Percentiles rank a stretch among this genome's conserved stretches.
Conservation (phyloP, 2,888 invertebrate species). For the Iselma pallidipennis region DNA sequence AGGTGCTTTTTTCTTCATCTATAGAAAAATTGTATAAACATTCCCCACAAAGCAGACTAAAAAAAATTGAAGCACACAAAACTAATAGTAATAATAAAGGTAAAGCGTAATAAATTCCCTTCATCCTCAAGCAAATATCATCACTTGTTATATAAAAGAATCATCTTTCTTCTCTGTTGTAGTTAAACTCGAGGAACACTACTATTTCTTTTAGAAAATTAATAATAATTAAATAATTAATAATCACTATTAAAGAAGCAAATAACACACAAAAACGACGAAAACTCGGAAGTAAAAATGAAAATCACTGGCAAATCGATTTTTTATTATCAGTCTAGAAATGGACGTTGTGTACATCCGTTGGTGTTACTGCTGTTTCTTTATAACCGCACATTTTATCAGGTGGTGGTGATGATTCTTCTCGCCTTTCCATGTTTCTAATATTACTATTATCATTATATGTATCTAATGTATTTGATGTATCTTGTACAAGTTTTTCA, state of each 20-base stretch:
- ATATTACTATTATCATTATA: conserved; percentile 24
- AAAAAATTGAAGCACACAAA: background rate
- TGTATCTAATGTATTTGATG: conserved; percentile 20
- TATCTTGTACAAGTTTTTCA: conserved; percentile 73
- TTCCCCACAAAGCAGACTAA: background rate
- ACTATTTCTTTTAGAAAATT: background rate
- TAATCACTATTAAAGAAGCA: background rate
- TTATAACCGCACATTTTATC: conserved; percentile 64
- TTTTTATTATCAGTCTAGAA: conserved; percentile 58
- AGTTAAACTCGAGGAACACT: background rate
- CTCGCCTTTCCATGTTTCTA: conserved; percentile 36
- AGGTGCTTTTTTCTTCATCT: background rate
- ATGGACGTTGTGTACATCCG: conserved; percentile 83
- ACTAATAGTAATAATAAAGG: background rate
- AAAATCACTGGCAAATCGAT: conserved; percentile 12
- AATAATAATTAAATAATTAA: background rate
- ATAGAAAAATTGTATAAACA: background rate
- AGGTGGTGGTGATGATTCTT: conserved; percentile 49
- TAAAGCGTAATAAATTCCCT: background rate
- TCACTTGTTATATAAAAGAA: background rate
- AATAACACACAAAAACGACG: background rate
- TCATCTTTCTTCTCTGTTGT: background rate
- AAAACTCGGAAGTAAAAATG: no score
- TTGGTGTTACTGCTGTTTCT: conserved; percentile 76
- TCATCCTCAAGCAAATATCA: background rate